A percentile compares a stretch with the other conserved stretches of the same genome.
phyloP scores from a whole-genome alignment of 2,797 vertebrate genomes.

The Lepus oiostolus region DNA sequence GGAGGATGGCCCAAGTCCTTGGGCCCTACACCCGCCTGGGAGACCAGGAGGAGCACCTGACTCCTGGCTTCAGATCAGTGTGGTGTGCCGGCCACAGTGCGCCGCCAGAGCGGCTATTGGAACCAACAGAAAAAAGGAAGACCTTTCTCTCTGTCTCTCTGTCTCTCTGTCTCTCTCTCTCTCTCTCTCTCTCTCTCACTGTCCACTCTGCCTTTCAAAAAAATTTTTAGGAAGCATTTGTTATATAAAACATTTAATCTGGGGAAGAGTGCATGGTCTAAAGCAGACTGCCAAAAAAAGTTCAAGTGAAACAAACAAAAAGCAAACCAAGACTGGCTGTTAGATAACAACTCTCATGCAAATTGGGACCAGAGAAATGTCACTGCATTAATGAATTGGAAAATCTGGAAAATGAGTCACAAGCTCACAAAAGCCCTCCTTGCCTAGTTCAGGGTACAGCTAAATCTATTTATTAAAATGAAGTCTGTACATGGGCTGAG shows the following conservation, averaged over 20 bases:
- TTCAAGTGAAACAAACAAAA: background rate
- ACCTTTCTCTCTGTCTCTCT: no score
- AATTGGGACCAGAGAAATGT: background rate
- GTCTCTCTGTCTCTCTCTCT: no score
- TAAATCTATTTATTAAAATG: background rate
- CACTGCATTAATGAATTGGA: background rate
- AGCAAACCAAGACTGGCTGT: background rate
- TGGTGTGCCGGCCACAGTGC: accelerated
- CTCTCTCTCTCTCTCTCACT: no score
- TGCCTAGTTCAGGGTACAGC: background rate
- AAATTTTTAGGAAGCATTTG: background rate
- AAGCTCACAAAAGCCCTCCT: background rate
- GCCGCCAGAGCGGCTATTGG: no score
- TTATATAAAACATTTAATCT: background rate
- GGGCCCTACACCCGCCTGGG: no score
- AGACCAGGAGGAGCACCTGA: no score
- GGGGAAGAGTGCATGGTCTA: background rate
- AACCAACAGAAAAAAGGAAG: background rate
- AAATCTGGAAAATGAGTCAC: background rate
- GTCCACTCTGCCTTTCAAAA: no score
- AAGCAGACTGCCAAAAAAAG: background rate
- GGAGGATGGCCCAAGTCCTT: no score
- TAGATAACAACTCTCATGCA: background rate
- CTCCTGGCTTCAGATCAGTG: no score
- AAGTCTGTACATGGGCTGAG: background rate